Percentiles rank a stretch among this genome's conserved stretches.
phyloP scores from a whole-genome alignment of 2,797 vertebrate species.

The Spheniscus humboldti region DNA sequence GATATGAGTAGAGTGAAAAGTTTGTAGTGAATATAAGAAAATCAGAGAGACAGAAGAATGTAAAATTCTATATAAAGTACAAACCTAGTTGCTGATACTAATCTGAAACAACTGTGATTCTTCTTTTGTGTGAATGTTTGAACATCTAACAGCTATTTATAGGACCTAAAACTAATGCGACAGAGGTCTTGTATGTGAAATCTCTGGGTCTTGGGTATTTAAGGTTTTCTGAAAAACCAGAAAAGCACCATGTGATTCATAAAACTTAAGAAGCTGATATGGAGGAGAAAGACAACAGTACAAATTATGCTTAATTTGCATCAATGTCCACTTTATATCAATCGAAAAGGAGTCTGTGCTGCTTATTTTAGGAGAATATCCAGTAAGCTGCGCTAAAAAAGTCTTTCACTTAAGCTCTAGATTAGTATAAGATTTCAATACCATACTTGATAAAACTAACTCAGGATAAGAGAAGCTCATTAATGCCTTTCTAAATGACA shows the following conservation, averaged over 20 bases:
- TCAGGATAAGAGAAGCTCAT: neutral
- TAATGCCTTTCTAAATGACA: neutral
- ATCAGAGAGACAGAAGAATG: neutral
- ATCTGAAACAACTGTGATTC: neutral
- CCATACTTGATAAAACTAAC: neutral
- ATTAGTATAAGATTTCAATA: neutral
- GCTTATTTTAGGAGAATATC: neutral
- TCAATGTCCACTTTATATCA: neutral
- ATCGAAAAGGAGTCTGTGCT: neutral
- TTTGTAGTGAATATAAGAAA: neutral
- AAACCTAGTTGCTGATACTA: neutral
- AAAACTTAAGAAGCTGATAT: neutral
- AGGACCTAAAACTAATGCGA: neutral
- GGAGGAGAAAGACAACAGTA: neutral
- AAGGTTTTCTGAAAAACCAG: neutral
- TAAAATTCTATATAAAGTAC: neutral
- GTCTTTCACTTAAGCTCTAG: neutral
- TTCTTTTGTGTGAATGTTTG: neutral
- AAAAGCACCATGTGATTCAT: neutral
- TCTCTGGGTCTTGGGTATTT: neutral
- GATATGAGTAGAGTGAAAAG: neutral
- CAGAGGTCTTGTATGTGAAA: neutral
- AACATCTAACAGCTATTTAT: neutral
- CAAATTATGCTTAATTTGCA: neutral
- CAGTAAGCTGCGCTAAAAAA: neutral